Percentiles rank a stretch among this genome's conserved stretches.
phyloP scores from a whole-genome alignment of 2,888 invertebrate genomes.

The Epirrita christyi region DNA sequence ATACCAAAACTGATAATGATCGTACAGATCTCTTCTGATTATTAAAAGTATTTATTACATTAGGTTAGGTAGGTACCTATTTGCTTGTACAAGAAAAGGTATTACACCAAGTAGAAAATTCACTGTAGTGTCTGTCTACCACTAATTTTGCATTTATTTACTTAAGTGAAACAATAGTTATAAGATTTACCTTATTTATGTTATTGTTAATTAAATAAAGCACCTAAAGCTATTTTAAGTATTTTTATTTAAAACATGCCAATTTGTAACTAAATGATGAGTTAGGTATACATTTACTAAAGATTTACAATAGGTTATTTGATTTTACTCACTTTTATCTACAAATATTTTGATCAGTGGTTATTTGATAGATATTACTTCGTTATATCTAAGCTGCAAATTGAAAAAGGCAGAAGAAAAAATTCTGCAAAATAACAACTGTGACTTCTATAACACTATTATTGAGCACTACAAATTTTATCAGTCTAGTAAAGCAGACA shows the following conservation, averaged over 20 bases:
- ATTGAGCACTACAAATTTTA: constrained; percentile 15
- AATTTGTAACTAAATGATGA: constrained; percentile 10
- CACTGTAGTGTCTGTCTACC: constrained; percentile 13
- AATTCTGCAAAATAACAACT: background rate
- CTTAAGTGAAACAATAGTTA: background rate
- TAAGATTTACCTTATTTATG: background rate
- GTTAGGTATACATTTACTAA: background rate
- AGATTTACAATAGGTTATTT: constrained; percentile 8
- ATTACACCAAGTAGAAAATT: background rate
- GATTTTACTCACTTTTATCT: constrained; percentile 3
- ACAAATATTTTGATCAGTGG: constrained; percentile 2
- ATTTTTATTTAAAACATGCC: background rate
- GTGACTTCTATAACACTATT: background rate
- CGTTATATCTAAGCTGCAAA: background rate
- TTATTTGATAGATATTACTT: background rate
- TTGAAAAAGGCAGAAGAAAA: background rate
- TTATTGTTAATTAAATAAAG: constrained; percentile 8
- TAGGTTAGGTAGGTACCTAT: constrained; percentile 5
- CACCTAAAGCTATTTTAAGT: background rate
- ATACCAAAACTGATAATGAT: constrained; percentile 44
- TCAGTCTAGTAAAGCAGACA: constrained; percentile 1
- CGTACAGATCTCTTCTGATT: constrained; percentile 32
- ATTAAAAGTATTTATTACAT: constrained; percentile 18
- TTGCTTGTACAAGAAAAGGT: background rate
- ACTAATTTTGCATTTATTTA: constrained; percentile 37